These are phyloP conservation scores for Thymelicus lineola DNA, from an alignment of 2,888 invertebrate genomes.

Conservation along the genomic window DNA sequence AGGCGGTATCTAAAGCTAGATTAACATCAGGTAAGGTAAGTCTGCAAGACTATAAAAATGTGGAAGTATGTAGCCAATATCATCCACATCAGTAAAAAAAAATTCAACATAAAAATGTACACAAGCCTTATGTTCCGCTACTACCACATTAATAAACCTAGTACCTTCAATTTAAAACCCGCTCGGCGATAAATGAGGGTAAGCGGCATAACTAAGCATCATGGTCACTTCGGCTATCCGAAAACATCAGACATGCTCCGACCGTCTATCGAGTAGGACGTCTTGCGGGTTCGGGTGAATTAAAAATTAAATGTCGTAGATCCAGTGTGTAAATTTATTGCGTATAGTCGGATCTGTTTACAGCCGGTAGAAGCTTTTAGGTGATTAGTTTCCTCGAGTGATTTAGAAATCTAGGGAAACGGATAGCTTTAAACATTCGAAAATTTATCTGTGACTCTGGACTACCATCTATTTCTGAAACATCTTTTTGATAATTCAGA, in stretches of 20 bases:
- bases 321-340: constrained; percentile 69
- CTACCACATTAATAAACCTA: constrained; percentile 24
- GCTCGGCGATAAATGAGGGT: constrained; percentile 77
- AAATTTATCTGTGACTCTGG: constrained; percentile 9
- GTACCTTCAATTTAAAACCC: constrained; percentile 73
- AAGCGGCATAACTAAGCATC: constrained; percentile 75
- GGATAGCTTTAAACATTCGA: constrained; percentile 15
- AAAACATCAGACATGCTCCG: constrained; percentile 75
- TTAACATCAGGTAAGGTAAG: no score
- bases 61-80: no score
- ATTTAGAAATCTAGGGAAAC: constrained; percentile 30
- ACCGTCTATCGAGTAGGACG: constrained; percentile 64
- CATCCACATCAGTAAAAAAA: neutral
- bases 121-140: constrained; percentile 1
- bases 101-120: neutral
- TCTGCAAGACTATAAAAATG: no score
- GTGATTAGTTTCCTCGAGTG: constrained; percentile 60
- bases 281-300: constrained; percentile 64
- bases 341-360: constrained; percentile 66
- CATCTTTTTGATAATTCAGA: no score
- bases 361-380: constrained; percentile 63
- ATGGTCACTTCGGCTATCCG: constrained; percentile 65
- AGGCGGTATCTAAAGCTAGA: no score
- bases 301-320: constrained; percentile 75
- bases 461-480: no score